Percentiles rank a stretch among this genome's conserved stretches.
Conservation (phyloP, 1,140 invertebrate genomes). For the Plodia interpunctella region DNA sequence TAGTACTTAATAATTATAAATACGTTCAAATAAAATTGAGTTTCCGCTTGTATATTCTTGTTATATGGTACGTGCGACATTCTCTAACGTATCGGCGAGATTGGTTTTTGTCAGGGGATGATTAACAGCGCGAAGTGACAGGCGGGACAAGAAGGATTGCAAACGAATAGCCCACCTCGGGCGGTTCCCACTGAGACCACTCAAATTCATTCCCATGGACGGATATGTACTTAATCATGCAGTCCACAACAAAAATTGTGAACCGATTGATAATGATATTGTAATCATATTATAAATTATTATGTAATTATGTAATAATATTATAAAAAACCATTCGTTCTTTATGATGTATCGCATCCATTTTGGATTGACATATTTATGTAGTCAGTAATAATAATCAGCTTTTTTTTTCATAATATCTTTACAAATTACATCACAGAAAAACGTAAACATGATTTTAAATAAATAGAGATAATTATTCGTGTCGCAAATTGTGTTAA, state of each 20-base stretch:
- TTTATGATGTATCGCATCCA: too few relatives aligned
- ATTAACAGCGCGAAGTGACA: conserved; percentile 33
- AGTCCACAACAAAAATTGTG: background rate
- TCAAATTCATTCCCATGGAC: conserved; percentile 10
- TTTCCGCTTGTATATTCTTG: background rate
- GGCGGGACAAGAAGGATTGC: conserved; percentile 23
- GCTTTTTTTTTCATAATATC: too few relatives aligned
- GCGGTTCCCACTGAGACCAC: conserved; percentile 42
- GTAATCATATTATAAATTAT: too few relatives aligned
- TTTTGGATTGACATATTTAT: too few relatives aligned
- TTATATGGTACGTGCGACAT: conserved; percentile 13
- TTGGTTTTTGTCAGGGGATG: conserved; percentile 33
- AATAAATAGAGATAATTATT: too few relatives aligned
- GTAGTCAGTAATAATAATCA: too few relatives aligned
- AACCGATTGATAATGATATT: too few relatives aligned
- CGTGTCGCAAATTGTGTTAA: too few relatives aligned
- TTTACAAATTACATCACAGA: too few relatives aligned
- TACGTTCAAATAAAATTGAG: background rate
- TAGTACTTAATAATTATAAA: background rate
- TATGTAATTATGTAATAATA: too few relatives aligned
- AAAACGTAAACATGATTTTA: too few relatives aligned
- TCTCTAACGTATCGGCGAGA: conserved; percentile 24
- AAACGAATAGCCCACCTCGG: conserved; percentile 50
- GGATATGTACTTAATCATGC: background rate
- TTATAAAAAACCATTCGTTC: too few relatives aligned